Base-by-base conservation (phyloP, 2,113 vertebrate genomes). In the Rhea pennata region DNA sequence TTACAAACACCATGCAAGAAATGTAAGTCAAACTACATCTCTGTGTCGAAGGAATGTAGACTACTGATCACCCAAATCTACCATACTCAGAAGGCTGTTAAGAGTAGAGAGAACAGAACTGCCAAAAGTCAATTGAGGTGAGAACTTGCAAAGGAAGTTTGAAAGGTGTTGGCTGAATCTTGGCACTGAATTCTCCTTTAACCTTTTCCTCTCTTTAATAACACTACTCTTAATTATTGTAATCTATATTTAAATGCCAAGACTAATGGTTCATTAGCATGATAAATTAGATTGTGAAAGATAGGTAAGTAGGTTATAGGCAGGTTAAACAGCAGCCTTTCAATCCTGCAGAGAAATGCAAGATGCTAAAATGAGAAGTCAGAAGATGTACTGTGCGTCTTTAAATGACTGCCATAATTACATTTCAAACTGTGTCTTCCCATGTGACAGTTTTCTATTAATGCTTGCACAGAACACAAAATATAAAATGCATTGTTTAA, bases 371-470 rank as follows among this genome's bases (percentile, higher is more conserved):
- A 92, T 76, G 80, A 78, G n/a, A 84, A 86, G 56, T 27, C 70
- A 74, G 40, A 85, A 54, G 54, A 84, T 46, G 23, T 74, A 66
- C 6, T 22, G 22, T 27, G 15, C 24, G 69, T 78, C 76, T 93
- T 90, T 78, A 87, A 93, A 94, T 94, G 61, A 84, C 39, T 90
- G 56, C 51, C 69, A 22, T 78, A 96, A 97, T 94, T 96, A 84
- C 42, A 54, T 84, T 92, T 93, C 83, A 69, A 59, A 87, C 76
- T 87, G 77, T 80, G 67, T 69, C 53, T 93, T 40, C 66, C 53
- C 84, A 83, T 91, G 70, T 89, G 88, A 70, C 66, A 87, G 87
- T 90, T 62, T 94, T 87, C 88, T 76, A 66, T 58, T 92, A 95
- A 87, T 82, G 81, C 67, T 87, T 93, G 46, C 67, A 84, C 26